Conservation (phyloP, 1,140 invertebrate genomes). For the Zophobas morio region DNA sequence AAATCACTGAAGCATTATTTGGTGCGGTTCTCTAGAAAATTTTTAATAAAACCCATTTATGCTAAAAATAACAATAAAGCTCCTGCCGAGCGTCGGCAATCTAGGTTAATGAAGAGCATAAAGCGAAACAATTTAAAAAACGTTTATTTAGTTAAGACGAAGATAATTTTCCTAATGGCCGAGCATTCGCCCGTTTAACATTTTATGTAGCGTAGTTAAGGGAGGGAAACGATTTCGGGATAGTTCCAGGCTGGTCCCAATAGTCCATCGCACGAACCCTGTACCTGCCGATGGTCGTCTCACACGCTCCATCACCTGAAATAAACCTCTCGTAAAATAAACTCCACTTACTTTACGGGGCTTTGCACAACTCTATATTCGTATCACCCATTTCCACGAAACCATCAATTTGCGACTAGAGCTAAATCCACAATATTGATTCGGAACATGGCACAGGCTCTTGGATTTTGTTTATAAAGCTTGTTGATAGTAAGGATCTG, state of each 20-base stretch:
- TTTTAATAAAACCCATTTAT: not conserved
- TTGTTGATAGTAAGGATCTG: conserved; percentile 7
- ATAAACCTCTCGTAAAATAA: conserved; percentile 51
- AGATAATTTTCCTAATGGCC: conserved; percentile 34
- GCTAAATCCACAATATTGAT: conserved; percentile 28
- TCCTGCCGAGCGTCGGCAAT: not conserved
- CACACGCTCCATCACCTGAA: conserved; percentile 47
- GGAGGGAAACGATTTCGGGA: conserved; percentile 55
- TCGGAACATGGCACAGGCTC: conserved; percentile 10
- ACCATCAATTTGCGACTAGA: conserved; percentile 20
- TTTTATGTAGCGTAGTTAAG: conserved; percentile 49
- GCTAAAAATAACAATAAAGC: not conserved
- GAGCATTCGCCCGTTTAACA: conserved; percentile 27
- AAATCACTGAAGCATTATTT: too few species aligned
- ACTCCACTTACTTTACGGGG: conserved; percentile 43
- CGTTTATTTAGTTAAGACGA: conserved; percentile 26
- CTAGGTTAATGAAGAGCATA: not conserved
- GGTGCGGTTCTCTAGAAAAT: not conserved
- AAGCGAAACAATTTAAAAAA: conserved; percentile 1
- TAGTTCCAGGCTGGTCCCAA: conserved; percentile 58
- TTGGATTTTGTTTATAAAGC: conserved; percentile 27
- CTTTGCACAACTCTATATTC: conserved; percentile 33
- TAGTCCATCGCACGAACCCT: conserved; percentile 61
- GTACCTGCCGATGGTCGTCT: conserved; percentile 56
- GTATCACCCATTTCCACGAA: conserved; percentile 35